A percentile compares a stretch with the other conserved stretches of the same genome.
Conservation (phyloP, 2,888 invertebrate species). For the Agrilus cyanescens region DNA sequence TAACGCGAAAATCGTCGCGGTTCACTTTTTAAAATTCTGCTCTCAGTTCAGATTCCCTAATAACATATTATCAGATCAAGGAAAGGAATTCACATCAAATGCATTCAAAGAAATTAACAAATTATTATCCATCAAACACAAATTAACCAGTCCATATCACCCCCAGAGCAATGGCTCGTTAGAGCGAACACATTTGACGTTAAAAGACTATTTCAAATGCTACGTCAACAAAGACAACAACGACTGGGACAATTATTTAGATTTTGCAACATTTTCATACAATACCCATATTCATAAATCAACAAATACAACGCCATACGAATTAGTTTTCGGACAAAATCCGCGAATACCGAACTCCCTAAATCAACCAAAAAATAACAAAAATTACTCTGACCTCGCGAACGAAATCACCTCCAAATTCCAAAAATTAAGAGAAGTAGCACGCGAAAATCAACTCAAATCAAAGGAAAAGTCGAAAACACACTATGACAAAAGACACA, state of each 20-base stretch:
- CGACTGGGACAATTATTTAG: constrained; percentile 3
- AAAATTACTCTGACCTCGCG: constrained; percentile 6
- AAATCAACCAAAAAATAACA: constrained; percentile 4
- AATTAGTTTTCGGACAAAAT: constrained; percentile 5
- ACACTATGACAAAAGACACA: constrained; percentile 2
- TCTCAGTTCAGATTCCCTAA: not conserved
- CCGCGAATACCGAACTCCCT: constrained; percentile 8
- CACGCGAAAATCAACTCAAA: constrained; percentile 8
- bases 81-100: not conserved
- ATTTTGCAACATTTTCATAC: not conserved
- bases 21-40: not conserved
- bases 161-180: constrained; percentile 3
- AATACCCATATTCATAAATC: constrained; percentile 2
- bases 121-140: not conserved
- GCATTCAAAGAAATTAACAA: constrained; percentile 7
- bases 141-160: not conserved
- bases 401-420: constrained; percentile 7
- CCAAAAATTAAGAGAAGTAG: constrained; percentile 5
- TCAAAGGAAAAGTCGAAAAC: constrained; percentile 8
- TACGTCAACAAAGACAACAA: constrained; percentile 1
- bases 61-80: constrained; percentile 1
- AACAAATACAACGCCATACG: not conserved
- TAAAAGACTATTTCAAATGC: constrained; percentile 2
- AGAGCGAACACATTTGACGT: constrained; percentile 5
- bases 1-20: not conserved